Evolutionary conservation across 2,113 vertebrate species (phyloP).

Genomic region (Ochotona curzoniae): DNA sequence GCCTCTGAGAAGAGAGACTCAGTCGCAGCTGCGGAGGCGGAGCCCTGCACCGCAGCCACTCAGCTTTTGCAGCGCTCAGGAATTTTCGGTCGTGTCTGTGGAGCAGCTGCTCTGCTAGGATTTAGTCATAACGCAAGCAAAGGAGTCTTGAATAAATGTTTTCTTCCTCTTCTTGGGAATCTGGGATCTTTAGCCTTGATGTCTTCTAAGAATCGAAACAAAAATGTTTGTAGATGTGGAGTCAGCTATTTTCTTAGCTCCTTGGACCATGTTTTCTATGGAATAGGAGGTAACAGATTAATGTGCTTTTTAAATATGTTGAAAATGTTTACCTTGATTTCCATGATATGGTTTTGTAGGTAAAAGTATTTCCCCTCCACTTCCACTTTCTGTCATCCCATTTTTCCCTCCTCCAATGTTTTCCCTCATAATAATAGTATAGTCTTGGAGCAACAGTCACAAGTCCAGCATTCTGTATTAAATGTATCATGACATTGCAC

Average conservation of each 20-base stretch:
- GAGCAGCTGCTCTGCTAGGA: slow-evolving; percentile 65
- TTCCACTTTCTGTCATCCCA: too few relatives aligned
- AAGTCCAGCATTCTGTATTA: too few relatives aligned
- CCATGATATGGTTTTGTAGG: too few relatives aligned
- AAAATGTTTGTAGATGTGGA: not conserved
- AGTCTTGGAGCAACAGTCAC: too few relatives aligned
- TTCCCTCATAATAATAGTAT: too few relatives aligned
- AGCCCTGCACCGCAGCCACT: not conserved
- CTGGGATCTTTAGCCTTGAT: slow-evolving; percentile 15
- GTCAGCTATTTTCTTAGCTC: not conserved
- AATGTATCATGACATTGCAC: too few relatives aligned
- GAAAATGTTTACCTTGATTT: too few relatives aligned
- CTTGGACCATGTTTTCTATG: slow-evolving; percentile 23
- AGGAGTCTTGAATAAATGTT: slow-evolving; percentile 44
- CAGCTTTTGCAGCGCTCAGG: slow-evolving; percentile 64
- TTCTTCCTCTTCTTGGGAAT: slow-evolving; percentile 14
- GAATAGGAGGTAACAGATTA: not conserved
- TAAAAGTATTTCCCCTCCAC: too few relatives aligned
- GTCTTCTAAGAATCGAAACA: slow-evolving; percentile 17
- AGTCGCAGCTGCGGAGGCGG: slow-evolving; percentile 40
- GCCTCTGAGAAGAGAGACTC: slow-evolving; percentile 31
- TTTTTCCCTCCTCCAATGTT: too few relatives aligned
- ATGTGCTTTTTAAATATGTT: too few relatives aligned
- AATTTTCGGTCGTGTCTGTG: slow-evolving; percentile 43
- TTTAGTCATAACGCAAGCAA: slow-evolving; percentile 40